Conservation (phyloP, 2,113 vertebrate species). For the Lycaon pictus region DNA sequence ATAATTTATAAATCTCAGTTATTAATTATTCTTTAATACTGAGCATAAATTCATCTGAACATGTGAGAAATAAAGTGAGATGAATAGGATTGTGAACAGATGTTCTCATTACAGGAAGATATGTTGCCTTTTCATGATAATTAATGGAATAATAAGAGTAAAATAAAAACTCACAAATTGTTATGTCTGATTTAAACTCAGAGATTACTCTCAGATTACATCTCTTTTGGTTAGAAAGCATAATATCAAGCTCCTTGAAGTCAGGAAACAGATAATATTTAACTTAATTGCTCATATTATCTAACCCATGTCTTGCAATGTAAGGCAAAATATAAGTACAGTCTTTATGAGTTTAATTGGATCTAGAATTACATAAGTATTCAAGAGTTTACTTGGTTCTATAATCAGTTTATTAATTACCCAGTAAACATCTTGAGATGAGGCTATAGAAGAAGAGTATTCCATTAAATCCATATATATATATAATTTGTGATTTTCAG, state of each 20-base stretch:
- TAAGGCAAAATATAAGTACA: not conserved
- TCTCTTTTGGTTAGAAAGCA: conserved; percentile 44
- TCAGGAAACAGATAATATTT: not conserved
- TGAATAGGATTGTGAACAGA: conserved; percentile 66
- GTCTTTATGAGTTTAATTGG: not conserved
- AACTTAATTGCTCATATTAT: not conserved
- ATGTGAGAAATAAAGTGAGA: conserved; percentile 51
- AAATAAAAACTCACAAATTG: conserved; percentile 73
- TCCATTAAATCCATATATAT: not conserved
- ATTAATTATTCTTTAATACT: conserved; percentile 83
- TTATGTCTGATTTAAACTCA: conserved; percentile 61
- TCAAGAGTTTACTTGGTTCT: not conserved
- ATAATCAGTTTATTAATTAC: not conserved
- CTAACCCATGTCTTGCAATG: not conserved
- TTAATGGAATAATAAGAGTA: conserved; percentile 66
- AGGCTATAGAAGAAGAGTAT: not conserved
- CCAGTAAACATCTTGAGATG: not conserved
- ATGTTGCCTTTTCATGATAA: conserved; percentile 52
- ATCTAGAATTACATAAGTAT: not conserved
- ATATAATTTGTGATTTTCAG: not conserved
- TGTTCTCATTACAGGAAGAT: conserved; percentile 60
- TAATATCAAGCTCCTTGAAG: not conserved
- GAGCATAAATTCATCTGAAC: conserved; percentile 53
- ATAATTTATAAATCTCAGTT: conserved; percentile 79
- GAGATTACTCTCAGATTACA: not conserved